Base-by-base conservation (phyloP, 2,797 vertebrate genomes). In the Silurus lanzhouensis region DNA sequence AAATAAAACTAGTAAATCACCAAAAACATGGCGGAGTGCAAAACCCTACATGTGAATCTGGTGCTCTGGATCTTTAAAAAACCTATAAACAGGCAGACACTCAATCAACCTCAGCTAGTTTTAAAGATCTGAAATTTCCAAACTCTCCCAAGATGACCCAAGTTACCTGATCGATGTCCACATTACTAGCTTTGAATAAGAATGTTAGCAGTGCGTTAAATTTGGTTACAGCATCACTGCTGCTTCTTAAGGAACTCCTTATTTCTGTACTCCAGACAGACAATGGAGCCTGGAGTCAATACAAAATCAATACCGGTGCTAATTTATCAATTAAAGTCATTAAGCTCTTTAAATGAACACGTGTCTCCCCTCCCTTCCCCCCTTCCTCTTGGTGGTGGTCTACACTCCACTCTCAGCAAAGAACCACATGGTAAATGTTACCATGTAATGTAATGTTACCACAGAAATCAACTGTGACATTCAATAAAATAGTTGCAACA, bases 271-370 rank as follows among this genome's bases (percentile, higher is more conserved):
- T 80, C 20, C 58, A 46, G 6, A 77, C 75, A 90, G 89, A 91
- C 77, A 83, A 52, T 7, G 2, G 22, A 57, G 48, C 25, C 48
- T 57, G 14, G 84, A 90, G 89, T 92, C 93, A 86, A 95, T 94
- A 91, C 86, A 9, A 84, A 92, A 95, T 95, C 94, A 95, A 95
- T 95, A 92, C 92, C 90, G 83, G 84, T 91, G 92, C 92, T 94
- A 92, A 94, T 94, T 94, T 93, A 93, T 91, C 94, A 95, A 95
- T 96, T 95, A 95, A 90, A 88, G 89, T 93, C 90, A 92, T 93
- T 93, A 92, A 90, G 86, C 90, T 90, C 92, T 92, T 94, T 91
- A 94, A 95, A 95, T 94, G 93, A 93, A 94, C 94, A 93, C 90
- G 88, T 3, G 1, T 52, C 15, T 31, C 82, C 82, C 76, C 81